These are phyloP conservation scores for Heliconius congener DNA, from an alignment of 1,140 invertebrate species.

Conservation along the genomic window DNA sequence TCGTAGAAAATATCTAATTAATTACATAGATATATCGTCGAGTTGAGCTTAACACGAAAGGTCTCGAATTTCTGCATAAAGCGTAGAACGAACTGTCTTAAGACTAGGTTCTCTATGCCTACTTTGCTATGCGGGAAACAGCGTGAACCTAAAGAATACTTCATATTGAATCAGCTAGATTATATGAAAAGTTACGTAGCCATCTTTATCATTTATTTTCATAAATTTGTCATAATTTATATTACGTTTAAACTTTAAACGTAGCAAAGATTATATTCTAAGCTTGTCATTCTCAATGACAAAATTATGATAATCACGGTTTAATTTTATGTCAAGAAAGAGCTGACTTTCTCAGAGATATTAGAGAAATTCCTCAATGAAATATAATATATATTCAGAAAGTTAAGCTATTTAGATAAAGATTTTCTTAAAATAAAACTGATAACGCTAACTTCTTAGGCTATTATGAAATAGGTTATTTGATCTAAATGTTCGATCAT, in stretches of 20 bases:
- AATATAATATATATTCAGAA: not conserved
- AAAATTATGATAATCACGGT: not conserved
- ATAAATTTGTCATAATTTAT: not conserved
- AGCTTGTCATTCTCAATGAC: not conserved
- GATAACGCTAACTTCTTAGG: not conserved
- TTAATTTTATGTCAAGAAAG: constrained; percentile 4
- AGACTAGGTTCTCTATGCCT: too few species aligned
- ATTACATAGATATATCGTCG: too few species aligned
- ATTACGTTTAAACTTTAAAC: not conserved
- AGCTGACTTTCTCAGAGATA: not conserved
- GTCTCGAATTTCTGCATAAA: too few species aligned
- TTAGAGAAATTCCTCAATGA: not conserved
- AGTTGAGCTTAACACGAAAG: too few species aligned
- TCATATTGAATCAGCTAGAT: too few species aligned
- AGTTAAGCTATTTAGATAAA: not conserved
- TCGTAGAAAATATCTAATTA: too few species aligned
- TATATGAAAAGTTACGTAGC: not conserved
- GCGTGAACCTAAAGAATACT: too few species aligned
- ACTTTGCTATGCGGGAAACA: too few species aligned
- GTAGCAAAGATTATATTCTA: not conserved
- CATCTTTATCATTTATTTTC: not conserved
- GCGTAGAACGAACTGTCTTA: too few species aligned
- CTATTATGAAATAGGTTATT: not conserved
- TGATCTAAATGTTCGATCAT: not conserved
- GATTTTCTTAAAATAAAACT: not conserved